Evolutionary conservation across 64 coral and sea anemone genomes (phyloP).

Genomic region (Stichodactyla helianthus): DNA sequence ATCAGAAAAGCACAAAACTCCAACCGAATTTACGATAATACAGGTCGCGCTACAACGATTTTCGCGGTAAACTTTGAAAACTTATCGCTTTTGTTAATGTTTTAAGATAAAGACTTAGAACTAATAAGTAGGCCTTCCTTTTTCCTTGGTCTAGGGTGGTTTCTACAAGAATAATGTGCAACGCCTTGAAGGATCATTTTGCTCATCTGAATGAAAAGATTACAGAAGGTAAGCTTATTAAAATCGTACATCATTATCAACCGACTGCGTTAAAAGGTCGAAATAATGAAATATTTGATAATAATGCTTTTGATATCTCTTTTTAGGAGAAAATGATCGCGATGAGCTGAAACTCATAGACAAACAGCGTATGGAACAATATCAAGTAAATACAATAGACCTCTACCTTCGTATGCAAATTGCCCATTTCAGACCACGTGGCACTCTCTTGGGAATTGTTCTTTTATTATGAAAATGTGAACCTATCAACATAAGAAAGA

Average conservation of each 20-base stretch:
- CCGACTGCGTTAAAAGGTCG: neutral
- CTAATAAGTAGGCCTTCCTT: neutral
- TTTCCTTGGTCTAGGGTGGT: conserved; percentile 31
- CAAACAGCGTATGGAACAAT: conserved; percentile 74
- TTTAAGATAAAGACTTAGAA: neutral
- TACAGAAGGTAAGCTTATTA: conserved; percentile 43
- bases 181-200: conserved; percentile 89
- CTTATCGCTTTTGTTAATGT: neutral
- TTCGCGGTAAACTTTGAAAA: neutral
- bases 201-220: conserved; percentile 65
- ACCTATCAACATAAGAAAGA: too few relatives aligned
- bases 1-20: too few relatives aligned
- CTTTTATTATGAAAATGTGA: too few relatives aligned
- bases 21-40: too few relatives aligned
- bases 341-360: conserved; percentile 82
- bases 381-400: conserved; percentile 66
- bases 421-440: too few relatives aligned
- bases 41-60: too few relatives aligned
- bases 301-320: neutral
- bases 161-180: conserved; percentile 80
- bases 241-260: neutral
- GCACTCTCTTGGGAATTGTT: too few relatives aligned
- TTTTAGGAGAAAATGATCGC: conserved; percentile 80
- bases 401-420: too few relatives aligned
- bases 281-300: neutral